phyloP scores from a whole-genome alignment of 30 jellyfish, hydroid and myxozoan species.

The Aurelia aurita region DNA sequence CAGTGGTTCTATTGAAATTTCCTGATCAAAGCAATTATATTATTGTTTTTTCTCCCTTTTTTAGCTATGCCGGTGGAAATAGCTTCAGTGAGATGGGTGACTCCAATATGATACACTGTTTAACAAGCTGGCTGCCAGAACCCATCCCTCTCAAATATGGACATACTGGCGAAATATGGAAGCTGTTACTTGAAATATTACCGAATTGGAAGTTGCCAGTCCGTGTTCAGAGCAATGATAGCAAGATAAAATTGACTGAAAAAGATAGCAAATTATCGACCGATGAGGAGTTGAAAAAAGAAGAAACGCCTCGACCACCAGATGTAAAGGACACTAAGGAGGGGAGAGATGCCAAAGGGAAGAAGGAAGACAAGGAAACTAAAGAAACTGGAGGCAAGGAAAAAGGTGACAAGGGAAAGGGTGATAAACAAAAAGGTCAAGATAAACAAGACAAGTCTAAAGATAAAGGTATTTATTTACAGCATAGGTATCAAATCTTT shows the following conservation, averaged over 20 bases:
- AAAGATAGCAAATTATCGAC: slow-evolving; percentile 30
- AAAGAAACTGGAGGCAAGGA: slow-evolving; percentile 60
- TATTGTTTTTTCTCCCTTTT: too few relatives aligned
- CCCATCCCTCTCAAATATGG: slow-evolving; percentile 78
- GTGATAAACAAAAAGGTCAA: slow-evolving; percentile 33
- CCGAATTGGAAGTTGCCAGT: slow-evolving; percentile 94
- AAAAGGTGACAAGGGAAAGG: slow-evolving; percentile 44
- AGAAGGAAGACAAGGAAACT: slow-evolving; percentile 59
- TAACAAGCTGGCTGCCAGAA: slow-evolving; percentile 98
- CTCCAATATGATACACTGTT: slow-evolving; percentile 69
- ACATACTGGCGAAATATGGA: slow-evolving; percentile 82
- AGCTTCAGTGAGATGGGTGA: slow-evolving; percentile 88
- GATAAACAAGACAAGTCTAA: slow-evolving; percentile 67
- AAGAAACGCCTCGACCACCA: slow-evolving; percentile 31
- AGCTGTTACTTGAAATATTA: slow-evolving; percentile 47
- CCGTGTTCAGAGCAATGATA: slow-evolving; percentile 19
- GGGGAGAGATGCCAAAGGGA: slow-evolving; percentile 47
- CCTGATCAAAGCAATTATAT: too few relatives aligned
- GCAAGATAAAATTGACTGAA: slow-evolving; percentile 29
- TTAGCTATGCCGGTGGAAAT: slow-evolving; percentile 80
- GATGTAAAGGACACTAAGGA: slow-evolving; percentile 72
- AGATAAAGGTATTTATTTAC: slow-evolving; percentile 54
- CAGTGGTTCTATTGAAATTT: too few relatives aligned
- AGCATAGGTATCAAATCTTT: too few relatives aligned
- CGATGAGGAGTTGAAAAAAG: slow-evolving; percentile 61